Evolutionary conservation across 2,113 vertebrate species (phyloP), one percentile per base, ranked within the genome.

Genomic region (Noctilio leporinus): DNA sequence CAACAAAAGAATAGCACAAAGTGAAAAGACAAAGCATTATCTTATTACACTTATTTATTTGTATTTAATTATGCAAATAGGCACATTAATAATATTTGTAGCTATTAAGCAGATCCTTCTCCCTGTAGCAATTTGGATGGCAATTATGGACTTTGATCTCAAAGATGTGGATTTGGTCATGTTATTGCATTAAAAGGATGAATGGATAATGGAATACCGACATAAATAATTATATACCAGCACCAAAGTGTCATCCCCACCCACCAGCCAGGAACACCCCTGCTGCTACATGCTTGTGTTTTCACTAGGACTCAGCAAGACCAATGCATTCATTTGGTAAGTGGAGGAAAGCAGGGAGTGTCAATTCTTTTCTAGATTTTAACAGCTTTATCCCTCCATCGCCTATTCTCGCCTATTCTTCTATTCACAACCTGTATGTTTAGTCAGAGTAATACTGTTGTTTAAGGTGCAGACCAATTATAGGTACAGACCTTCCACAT

Each of bases 271-370:
- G 20, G 35, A 84, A 16, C n/a, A 62, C 9, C 26, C 24, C 51
- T 83, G 7, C 1, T 84, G 7, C 26, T 64, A 19, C 9, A 10
- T 10, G 5, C 1, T 7, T 28, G 14, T 51, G 47, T 0, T 47
- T 65, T 33, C 1, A 33, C 0, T 43, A 47, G 16, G 47, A 70
- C 10, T 35, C 8, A 70, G 16, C 3, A 22, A 90, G 19, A 77
- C 0, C 55, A 78, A 65, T 59, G 51, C 47, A 57, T 47, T 76
- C 5, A 9, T 40, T 86, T 24, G 49, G 26, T 76, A 10, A 4
- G n/a, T 19, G 12, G 5, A 38, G 5, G 57, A 45, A 72, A 16
- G 1, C 72, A 3, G 4, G 14, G 0, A 0, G 9, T 0, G 4
- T 10, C 4, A 72, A 86, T 6, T 57, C 7, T 81, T 90, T 38